Evolutionary conservation across 53 echinoderm and acorn worm genomes (phyloP).

Genomic region (Paelopatides confundens): DNA sequence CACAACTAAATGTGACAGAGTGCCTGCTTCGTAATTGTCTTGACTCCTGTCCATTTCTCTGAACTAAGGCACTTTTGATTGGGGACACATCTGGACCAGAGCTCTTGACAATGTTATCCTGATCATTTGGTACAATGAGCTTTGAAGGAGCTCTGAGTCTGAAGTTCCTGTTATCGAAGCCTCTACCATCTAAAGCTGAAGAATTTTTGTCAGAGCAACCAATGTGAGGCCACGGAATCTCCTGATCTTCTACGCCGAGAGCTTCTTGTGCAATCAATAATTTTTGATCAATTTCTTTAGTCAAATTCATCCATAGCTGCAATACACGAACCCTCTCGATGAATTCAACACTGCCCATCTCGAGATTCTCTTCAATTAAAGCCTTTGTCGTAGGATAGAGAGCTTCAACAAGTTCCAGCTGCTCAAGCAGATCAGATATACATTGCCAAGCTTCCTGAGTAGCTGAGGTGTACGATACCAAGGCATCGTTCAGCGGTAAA

Average conservation of each 20-base stretch:
- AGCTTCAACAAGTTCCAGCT: constrained; percentile 73
- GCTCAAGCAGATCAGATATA: constrained; percentile 67
- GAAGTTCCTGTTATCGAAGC: neutral
- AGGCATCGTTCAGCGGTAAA: constrained; percentile 83
- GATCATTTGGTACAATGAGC: neutral
- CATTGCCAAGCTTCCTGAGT: constrained; percentile 76
- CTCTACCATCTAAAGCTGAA: neutral
- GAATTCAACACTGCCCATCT: constrained; percentile 62
- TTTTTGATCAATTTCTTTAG: constrained; percentile 85
- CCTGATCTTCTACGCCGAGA: constrained; percentile 85
- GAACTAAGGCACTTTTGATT: constrained; percentile 1
- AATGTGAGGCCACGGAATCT: constrained; percentile 83
- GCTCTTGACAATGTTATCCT: neutral
- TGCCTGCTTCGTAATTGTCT: neutral
- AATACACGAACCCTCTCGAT: constrained; percentile 71
- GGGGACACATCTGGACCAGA: constrained; percentile 31
- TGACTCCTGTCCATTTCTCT: neutral
- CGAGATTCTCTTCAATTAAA: constrained; percentile 69
- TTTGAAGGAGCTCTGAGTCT: constrained; percentile 5
- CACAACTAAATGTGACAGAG: constrained; percentile 55
- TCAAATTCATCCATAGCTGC: constrained; percentile 91
- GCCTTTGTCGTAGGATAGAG: constrained; percentile 84
- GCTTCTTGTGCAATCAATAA: constrained; percentile 72
- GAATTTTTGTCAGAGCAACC: constrained; percentile 9
- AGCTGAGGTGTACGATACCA: constrained; percentile 71